Evolutionary conservation across 1,140 invertebrate species (phyloP).

Genomic region (Luehdorfia chinensis): DNA sequence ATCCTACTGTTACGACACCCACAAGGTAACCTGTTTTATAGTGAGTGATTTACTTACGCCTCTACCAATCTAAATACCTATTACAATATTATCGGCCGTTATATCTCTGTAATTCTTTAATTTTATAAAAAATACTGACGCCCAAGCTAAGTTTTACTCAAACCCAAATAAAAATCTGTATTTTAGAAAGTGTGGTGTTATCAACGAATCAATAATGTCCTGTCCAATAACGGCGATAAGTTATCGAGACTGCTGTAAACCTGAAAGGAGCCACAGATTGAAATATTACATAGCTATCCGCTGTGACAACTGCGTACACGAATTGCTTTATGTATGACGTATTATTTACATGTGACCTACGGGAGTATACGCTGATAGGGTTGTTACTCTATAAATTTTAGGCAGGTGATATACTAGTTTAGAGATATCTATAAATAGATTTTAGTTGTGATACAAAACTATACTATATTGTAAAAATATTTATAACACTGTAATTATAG

Average conservation of each 20-base stretch:
- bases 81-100: too few relatives aligned
- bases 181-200: conserved; percentile 46
- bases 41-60: too few relatives aligned
- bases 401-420: too few relatives aligned
- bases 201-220: conserved; percentile 63
- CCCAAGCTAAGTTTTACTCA: too few relatives aligned
- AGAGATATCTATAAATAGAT: too few relatives aligned
- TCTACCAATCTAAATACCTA: too few relatives aligned
- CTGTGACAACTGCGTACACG: conserved; percentile 21
- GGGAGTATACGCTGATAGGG: conserved; percentile 16
- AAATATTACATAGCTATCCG: conserved; percentile 21
- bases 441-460: too few relatives aligned
- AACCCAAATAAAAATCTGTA: conserved; percentile 49
- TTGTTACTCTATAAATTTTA: too few relatives aligned
- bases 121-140: too few relatives aligned
- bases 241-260: conserved; percentile 35
- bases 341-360: conserved; percentile 24
- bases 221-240: conserved; percentile 49
- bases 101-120: too few relatives aligned
- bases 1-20: too few relatives aligned
- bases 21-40: too few relatives aligned
- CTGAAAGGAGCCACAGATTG: conserved; percentile 31
- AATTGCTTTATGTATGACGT: conserved; percentile 24
- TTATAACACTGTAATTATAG: not conserved
- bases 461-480: not conserved